Evolutionary conservation across 2,888 invertebrate species (phyloP).

Genomic region (Onchidella celtica): DNA sequence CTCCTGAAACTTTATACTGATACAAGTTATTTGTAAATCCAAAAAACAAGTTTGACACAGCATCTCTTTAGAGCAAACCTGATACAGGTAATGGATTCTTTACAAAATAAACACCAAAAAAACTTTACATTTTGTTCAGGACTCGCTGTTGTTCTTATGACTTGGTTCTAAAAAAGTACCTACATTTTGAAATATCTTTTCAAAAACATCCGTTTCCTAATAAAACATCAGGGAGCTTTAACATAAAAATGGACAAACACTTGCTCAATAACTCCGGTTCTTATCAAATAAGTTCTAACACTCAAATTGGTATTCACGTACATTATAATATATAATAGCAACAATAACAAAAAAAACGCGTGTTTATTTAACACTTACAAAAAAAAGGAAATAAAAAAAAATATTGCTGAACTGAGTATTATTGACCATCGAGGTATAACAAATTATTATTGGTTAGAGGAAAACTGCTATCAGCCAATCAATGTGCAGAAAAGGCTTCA

Average conservation of each 20-base stretch:
- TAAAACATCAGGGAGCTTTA: too few species aligned
- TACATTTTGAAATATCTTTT: neutral
- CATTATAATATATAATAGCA: neutral
- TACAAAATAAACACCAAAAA: too few species aligned
- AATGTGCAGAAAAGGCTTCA: too few species aligned
- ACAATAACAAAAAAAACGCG: constrained; percentile 15
- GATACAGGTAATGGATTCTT: too few species aligned
- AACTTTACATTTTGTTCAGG: too few species aligned
- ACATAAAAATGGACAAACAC: too few species aligned
- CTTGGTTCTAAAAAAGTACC: neutral
- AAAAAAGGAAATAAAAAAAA: constrained; percentile 14
- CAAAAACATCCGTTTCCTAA: neutral
- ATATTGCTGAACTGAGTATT: constrained; percentile 47
- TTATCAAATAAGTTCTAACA: neutral
- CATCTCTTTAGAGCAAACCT: too few species aligned
- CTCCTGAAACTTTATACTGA: too few species aligned
- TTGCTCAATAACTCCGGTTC: too few species aligned
- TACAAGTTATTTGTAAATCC: too few species aligned
- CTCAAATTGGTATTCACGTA: neutral
- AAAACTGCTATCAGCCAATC: too few species aligned
- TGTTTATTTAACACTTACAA: neutral
- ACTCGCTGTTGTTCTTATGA: neutral
- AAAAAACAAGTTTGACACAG: too few species aligned
- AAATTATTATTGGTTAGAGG: constrained; percentile 17
- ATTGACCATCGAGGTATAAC: constrained; percentile 36